phyloP scores from a whole-genome alignment of 2,797 vertebrate species.

The Dryobates pubescens region DNA sequence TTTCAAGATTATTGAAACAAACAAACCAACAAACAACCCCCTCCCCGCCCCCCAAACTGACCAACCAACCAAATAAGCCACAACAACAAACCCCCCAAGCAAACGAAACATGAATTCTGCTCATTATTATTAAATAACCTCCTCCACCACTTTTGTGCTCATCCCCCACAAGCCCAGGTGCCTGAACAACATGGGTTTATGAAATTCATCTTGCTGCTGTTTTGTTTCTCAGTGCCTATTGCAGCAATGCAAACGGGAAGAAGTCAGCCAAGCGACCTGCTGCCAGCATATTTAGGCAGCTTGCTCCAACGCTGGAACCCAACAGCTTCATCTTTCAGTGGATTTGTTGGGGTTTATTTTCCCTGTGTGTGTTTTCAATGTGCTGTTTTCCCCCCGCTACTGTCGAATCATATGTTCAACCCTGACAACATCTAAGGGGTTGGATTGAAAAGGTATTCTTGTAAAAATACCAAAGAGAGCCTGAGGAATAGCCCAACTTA shows the following conservation, averaged over 20 bases:
- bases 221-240: background rate
- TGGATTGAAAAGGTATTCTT: slow-evolving; percentile 1
- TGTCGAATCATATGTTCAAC: background rate
- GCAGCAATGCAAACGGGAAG: background rate
- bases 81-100: too few species aligned
- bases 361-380: background rate
- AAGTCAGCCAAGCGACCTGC: background rate
- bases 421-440: background rate
- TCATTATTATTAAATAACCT: background rate
- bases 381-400: background rate
- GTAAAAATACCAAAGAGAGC: background rate
- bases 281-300: background rate
- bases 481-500: background rate
- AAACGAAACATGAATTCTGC: background rate
- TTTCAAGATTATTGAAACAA: too few species aligned
- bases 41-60: too few species aligned
- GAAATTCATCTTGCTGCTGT: background rate
- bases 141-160: background rate
- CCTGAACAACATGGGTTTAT: background rate
- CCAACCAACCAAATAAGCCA: too few species aligned
- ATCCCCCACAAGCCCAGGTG: background rate
- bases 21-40: too few species aligned
- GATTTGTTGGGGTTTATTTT: rapidly evolving
- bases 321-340: background rate
- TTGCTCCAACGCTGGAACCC: background rate